These are phyloP conservation scores for Paratilapia polleni DNA, from an alignment of 2,113 vertebrate genomes.

Conservation along the genomic window DNA sequence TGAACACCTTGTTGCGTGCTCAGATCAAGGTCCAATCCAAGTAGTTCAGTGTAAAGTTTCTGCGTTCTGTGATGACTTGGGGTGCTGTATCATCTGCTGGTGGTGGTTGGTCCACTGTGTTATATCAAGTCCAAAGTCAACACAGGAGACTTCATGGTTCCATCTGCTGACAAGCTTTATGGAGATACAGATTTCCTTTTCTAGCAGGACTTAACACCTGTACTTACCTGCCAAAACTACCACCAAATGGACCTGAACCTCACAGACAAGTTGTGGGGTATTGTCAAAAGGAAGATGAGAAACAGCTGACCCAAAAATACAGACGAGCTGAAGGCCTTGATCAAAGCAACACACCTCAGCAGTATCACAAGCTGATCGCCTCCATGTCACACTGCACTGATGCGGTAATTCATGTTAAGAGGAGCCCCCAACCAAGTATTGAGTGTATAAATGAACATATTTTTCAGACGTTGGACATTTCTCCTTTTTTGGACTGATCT, in stretches of 20 bases:
- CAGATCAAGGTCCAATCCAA: too few species aligned
- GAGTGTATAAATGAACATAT: too few species aligned
- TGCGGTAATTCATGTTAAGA: too few species aligned
- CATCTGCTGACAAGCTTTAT: background rate
- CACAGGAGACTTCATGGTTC: background rate
- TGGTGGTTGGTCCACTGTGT: background rate
- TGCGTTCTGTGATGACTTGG: background rate
- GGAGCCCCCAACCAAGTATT: too few species aligned
- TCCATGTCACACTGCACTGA: too few species aligned
- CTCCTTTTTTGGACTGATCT: too few species aligned
- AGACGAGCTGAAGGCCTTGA: background rate
- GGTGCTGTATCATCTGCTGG: background rate
- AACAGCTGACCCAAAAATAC: background rate
- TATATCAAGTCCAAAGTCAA: background rate
- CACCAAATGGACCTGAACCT: background rate
- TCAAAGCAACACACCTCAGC: background rate
- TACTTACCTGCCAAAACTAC: background rate
- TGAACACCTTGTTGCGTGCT: background rate
- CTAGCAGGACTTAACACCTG: background rate
- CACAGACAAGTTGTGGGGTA: background rate
- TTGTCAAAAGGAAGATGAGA: background rate
- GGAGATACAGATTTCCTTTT: background rate
- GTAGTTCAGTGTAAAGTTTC: background rate
- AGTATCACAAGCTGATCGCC: too few species aligned
- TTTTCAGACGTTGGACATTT: too few species aligned